Evolutionary conservation across 1,140 invertebrate genomes (phyloP).

Genomic region (Nebria ingens): DNA sequence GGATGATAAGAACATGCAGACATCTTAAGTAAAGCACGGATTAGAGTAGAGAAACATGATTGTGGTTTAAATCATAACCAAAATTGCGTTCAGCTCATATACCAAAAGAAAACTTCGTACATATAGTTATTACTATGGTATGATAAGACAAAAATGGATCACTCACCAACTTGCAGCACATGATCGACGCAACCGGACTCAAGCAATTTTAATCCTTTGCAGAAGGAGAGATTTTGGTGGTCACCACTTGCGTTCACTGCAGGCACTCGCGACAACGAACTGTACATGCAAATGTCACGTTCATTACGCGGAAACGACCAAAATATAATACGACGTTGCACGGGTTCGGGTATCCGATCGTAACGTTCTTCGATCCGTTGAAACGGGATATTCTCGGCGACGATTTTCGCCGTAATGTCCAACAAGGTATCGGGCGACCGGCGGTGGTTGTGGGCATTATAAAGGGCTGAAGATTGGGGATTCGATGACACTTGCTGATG

Average conservation of each 20-base stretch:
- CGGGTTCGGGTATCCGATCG: conserved; percentile 76
- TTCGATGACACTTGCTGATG: neutral
- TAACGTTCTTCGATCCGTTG: conserved; percentile 78
- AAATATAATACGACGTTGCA: conserved; percentile 76
- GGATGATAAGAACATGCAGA: no score
- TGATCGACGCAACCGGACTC: conserved; percentile 69
- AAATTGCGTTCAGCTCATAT: no score
- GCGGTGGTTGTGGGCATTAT: neutral
- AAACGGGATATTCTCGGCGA: conserved; percentile 74
- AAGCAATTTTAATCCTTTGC: conserved; percentile 71
- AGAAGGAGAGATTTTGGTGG: conserved; percentile 70
- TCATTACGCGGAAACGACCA: conserved; percentile 83
- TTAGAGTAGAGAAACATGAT: neutral
- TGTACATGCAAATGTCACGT: conserved; percentile 81
- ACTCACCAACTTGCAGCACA: conserved; percentile 85
- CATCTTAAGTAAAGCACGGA: neutral
- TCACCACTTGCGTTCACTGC: conserved; percentile 41
- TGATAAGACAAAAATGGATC: no score
- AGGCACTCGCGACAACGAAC: conserved; percentile 58
- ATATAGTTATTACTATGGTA: no score
- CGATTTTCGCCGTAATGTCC: conserved; percentile 72
- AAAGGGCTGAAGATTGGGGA: neutral
- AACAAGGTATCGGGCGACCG: conserved; percentile 55
- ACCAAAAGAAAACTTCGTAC: no score
- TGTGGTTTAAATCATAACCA: neutral